A percentile compares a stretch with the other conserved stretches of the same genome.
Evolutionary conservation across 2,113 vertebrate genomes (phyloP).

Genomic region (Pogona vitticeps): DNA sequence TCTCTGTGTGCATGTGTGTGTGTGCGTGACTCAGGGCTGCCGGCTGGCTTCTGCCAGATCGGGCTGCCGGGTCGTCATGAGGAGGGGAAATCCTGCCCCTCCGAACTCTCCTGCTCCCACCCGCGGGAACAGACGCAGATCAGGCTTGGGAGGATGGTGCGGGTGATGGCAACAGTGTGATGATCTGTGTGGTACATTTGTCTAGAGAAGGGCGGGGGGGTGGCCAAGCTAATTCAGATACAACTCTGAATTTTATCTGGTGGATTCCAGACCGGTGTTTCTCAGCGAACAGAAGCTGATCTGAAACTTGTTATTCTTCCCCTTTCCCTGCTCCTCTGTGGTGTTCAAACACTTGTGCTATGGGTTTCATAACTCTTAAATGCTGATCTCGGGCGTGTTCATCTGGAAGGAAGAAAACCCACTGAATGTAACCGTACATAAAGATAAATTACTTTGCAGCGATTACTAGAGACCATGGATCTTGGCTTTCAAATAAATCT

Average conservation of each 20-base stretch:
- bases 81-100: too few species aligned
- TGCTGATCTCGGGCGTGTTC: not conserved
- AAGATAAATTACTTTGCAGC: not conserved
- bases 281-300: not conserved
- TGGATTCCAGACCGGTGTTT: not conserved
- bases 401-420: not conserved
- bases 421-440: not conserved
- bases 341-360: too few species aligned
- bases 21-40: not conserved
- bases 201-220: rapidly evolving
- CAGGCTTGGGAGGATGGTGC: not conserved
- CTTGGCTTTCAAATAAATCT: too few species aligned
- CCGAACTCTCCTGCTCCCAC: too few species aligned
- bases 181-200: not conserved
- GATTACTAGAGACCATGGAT: not conserved
- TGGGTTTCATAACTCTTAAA: too few species aligned
- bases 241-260: not conserved
- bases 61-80: not conserved
- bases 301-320: not conserved
- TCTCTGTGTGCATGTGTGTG: not conserved
- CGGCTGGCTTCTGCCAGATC: not conserved
- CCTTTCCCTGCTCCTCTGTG: too few species aligned
- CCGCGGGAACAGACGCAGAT: not conserved
- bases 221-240: not conserved
- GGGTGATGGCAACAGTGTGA: rapidly evolving